phyloP scores from a whole-genome alignment of 2,888 invertebrate genomes.

The Trisateles emortualis region DNA sequence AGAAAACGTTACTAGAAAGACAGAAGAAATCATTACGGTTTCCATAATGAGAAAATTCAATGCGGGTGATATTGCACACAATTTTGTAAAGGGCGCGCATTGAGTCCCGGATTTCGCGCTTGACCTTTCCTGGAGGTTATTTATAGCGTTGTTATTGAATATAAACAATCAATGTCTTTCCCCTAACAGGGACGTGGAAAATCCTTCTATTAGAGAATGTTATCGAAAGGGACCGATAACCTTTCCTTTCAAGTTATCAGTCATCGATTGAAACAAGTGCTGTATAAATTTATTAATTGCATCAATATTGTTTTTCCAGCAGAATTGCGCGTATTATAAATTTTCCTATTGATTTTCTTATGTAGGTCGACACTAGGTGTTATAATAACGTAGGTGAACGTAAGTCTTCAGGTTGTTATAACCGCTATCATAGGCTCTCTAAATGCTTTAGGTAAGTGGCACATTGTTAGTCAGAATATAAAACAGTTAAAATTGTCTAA shows the following conservation, averaged over 20 bases:
- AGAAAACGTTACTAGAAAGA: slow-evolving; percentile 10
- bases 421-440: not conserved
- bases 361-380: not conserved
- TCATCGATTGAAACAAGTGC: slow-evolving; percentile 41
- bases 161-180: slow-evolving; percentile 71
- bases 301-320: slow-evolving; percentile 3
- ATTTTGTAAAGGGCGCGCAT: slow-evolving; percentile 68
- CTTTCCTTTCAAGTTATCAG: slow-evolving; percentile 39
- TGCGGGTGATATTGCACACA: slow-evolving; percentile 34
- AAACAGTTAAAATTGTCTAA: slow-evolving; percentile 4
- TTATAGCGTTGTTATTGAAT: slow-evolving; percentile 71
- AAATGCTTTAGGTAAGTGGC: slow-evolving; percentile 6
- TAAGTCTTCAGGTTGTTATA: not conserved
- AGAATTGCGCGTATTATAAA: not conserved
- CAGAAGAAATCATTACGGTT: not conserved
- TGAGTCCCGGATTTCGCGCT: slow-evolving; percentile 66
- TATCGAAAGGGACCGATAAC: slow-evolving; percentile 47
- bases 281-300: slow-evolving; percentile 20
- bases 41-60: slow-evolving; percentile 17
- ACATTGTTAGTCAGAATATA: not conserved
- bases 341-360: not conserved
- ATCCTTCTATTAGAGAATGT: slow-evolving; percentile 21
- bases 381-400: not conserved
- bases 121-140: slow-evolving; percentile 81
- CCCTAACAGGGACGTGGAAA: slow-evolving; percentile 43